phyloP scores from a whole-genome alignment of 2,888 invertebrate species.

The Neoascia interrupta region DNA sequence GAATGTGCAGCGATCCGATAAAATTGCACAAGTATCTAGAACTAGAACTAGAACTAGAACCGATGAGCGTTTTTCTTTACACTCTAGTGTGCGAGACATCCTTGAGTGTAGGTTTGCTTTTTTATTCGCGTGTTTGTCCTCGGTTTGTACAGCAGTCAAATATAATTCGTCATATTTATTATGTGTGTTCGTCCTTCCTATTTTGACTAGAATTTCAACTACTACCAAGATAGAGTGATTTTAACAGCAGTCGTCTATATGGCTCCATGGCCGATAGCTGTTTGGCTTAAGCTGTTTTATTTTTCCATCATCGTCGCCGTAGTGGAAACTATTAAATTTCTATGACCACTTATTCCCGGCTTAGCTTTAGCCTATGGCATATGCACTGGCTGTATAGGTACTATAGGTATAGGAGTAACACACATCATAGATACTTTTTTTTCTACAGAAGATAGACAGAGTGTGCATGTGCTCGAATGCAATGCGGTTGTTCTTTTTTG shows the following conservation, averaged over 20 bases:
- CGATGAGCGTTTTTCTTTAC: neutral
- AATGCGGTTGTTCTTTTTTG: conserved; percentile 47
- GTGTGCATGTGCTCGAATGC: conserved; percentile 19
- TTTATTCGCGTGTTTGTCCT: conserved; percentile 11
- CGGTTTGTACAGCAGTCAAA: conserved; percentile 8
- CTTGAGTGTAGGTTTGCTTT: neutral
- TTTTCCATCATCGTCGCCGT: conserved; percentile 21
- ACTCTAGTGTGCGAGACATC: neutral
- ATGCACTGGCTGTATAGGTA: neutral
- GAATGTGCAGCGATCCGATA: conserved; percentile 38
- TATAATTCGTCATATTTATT: conserved; percentile 27
- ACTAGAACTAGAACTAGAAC: neutral
- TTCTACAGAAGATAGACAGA: no score
- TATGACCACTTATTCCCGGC: conserved; percentile 33
- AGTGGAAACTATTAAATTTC: conserved; percentile 54
- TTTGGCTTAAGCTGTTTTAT: conserved; percentile 17
- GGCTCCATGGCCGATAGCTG: conserved; percentile 13
- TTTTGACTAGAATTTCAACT: neutral
- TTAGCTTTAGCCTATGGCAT: conserved; percentile 17
- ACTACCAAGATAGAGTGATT: neutral
- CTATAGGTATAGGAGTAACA: neutral
- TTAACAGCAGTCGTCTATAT: conserved; percentile 13
- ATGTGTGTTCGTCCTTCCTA: conserved; percentile 4
- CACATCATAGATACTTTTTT: conserved; percentile 8
- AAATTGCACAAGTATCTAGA: conserved; percentile 17